Evolutionary conservation across 2,113 vertebrate species (phyloP), one percentile per base, ranked within the genome.

Genomic region (Climacteris rufus): DNA sequence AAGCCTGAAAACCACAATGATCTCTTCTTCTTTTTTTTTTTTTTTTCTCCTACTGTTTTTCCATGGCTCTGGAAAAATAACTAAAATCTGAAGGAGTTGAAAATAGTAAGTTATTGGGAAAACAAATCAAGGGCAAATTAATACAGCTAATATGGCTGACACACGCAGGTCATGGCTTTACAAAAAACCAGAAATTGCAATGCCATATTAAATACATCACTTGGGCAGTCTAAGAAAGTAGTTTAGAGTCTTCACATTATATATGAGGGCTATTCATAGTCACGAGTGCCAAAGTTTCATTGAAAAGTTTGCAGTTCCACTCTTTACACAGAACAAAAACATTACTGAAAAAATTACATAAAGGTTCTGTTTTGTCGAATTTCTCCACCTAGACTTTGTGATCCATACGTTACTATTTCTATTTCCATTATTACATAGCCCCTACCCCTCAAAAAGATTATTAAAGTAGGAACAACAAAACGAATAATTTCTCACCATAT

Each of bases 1-100:
- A 97, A 98, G 97, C 97, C 97, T 94, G 83, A 94, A 98, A 97
- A 97, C 96, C 97, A 97, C 97, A 97, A 89, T 71, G 94, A 95
- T 96, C 44, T 96, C 71, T 86, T 93, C 3, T 39, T 35, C n/a
- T 60, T 78, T 87, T 66, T 47, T 66, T 31, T 60, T 68, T 83
- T 79, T 91, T 93, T 71, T 3, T 35, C 54, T 83, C 87, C 83
- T 94, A 97, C 86, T 91, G 82, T 90, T 97, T 97, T 97, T 97
- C 97, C 97, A 94, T 81, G 49, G 75, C 80, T 96, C 89, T 97
- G 94, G 88, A 96, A 97, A 98, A 97, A 90, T 80, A 96, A 78
- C 78, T 96, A 81, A 91, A 93, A 96, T 93, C 66, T 49, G 69
- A 91, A 93, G 28, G 70, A 97, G 82, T 4, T 83, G 79, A 97